phyloP scores from a whole-genome alignment of 2,113 vertebrate genomes.

The Psittacula cyanocephala region DNA sequence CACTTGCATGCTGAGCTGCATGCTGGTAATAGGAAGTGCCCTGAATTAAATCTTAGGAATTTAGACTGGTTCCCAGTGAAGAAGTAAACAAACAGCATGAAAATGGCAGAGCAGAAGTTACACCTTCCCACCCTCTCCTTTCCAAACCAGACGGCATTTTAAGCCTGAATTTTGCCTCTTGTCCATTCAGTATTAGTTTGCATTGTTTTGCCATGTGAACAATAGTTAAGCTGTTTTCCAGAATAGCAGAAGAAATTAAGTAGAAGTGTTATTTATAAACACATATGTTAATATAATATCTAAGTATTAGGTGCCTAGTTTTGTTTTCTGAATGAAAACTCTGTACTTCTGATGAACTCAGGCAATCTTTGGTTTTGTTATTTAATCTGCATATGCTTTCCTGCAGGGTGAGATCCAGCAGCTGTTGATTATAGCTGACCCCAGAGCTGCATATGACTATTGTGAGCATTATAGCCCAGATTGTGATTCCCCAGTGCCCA shows the following conservation, averaged over 20 bases:
- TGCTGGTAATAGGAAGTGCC: constrained; percentile 27
- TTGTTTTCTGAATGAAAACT: not conserved
- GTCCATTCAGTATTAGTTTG: not conserved
- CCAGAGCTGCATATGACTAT: constrained; percentile 94
- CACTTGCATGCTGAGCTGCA: constrained; percentile 29
- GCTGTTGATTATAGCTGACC: constrained; percentile 88
- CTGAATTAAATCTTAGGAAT: constrained; percentile 44
- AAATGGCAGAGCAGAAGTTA: not conserved
- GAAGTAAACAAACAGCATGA: constrained; percentile 20
- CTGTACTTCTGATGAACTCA: not conserved
- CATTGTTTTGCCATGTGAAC: not conserved
- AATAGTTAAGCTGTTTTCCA: not conserved
- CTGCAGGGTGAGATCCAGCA: constrained; percentile 96
- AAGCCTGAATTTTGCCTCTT: not conserved
- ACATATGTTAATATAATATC: not conserved
- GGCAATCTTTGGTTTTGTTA: not conserved
- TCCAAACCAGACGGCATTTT: not conserved
- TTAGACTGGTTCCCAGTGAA: constrained; percentile 24
- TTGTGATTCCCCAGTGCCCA: constrained; percentile 86
- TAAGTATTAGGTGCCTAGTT: not conserved
- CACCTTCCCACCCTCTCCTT: not conserved
- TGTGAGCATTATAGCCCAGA: constrained; percentile 97
- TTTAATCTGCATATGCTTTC: constrained; percentile 6
- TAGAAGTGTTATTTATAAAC: not conserved
- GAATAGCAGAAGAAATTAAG: not conserved